Evolutionary conservation across 2,888 invertebrate genomes (phyloP).

Genomic region (Parascotia fuliginaria): DNA sequence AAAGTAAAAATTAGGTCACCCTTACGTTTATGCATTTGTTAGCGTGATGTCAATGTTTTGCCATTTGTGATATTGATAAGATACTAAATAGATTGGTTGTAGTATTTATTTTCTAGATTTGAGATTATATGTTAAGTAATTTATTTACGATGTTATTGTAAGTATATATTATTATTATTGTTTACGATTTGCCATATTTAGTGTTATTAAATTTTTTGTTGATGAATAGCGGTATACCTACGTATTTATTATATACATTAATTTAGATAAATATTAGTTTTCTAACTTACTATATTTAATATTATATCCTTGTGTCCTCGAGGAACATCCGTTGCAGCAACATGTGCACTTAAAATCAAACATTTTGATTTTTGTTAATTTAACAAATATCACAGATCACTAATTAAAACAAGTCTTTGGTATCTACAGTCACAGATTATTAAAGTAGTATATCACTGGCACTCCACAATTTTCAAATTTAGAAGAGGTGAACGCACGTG

Average conservation of each 20-base stretch:
- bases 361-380: constrained; percentile 58
- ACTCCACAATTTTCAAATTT: constrained; percentile 53
- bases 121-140: too few species aligned
- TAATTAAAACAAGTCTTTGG: constrained; percentile 56
- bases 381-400: constrained; percentile 81
- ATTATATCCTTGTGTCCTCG: constrained; percentile 52
- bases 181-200: too few species aligned
- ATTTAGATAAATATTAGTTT: too few species aligned
- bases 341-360: constrained; percentile 56
- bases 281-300: constrained; percentile 61
- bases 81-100: constrained; percentile 19
- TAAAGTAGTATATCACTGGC: constrained; percentile 51
- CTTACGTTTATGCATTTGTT: constrained; percentile 17
- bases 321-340: constrained; percentile 65
- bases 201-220: too few species aligned
- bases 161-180: too few species aligned
- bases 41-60: constrained; percentile 20
- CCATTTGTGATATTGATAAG: constrained; percentile 5
- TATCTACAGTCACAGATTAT: constrained; percentile 27
- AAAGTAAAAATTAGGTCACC: constrained; percentile 36
- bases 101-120: too few species aligned
- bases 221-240: too few species aligned
- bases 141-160: too few species aligned
- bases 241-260: too few species aligned
- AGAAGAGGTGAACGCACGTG: constrained; percentile 46